These are phyloP conservation scores for Archivesica marissinica DNA, from an alignment of 1,140 invertebrate genomes.

Conservation along the genomic window DNA sequence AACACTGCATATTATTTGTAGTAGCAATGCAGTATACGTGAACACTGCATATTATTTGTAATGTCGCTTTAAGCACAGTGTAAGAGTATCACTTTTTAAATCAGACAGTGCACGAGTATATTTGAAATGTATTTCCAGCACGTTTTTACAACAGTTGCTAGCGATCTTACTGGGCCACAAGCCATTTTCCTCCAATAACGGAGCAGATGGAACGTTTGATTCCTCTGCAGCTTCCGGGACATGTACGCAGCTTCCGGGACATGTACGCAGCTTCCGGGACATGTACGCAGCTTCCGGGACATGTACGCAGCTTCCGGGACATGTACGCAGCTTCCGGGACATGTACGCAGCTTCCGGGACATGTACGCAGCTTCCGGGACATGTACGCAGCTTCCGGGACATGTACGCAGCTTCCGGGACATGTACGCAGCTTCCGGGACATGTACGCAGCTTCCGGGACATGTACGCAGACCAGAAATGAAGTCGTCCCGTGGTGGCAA, in stretches of 20 bases:
- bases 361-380: constrained; percentile 2
- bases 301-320: constrained; percentile 2
- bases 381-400: constrained; percentile 2
- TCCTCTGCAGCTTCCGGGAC: background rate
- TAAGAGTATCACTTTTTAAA: too few relatives aligned
- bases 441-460: constrained; percentile 2
- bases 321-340: constrained; percentile 2
- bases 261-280: constrained; percentile 2
- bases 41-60: too few relatives aligned
- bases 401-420: constrained; percentile 2
- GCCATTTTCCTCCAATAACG: background rate
- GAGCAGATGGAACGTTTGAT: background rate
- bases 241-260: constrained; percentile 17
- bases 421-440: constrained; percentile 2
- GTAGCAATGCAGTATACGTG: too few relatives aligned
- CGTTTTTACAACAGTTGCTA: too few relatives aligned
- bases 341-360: constrained; percentile 2
- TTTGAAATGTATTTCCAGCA: too few relatives aligned
- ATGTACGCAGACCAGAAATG: constrained; percentile 25
- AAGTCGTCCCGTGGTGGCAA: constrained; percentile 7
- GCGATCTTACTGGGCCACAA: too few relatives aligned
- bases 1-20: too few relatives aligned
- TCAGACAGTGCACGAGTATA: too few relatives aligned
- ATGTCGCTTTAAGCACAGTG: too few relatives aligned
- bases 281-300: constrained; percentile 2